Base-by-base conservation (phyloP, 2,888 invertebrate genomes). In the Biston stratarius region DNA sequence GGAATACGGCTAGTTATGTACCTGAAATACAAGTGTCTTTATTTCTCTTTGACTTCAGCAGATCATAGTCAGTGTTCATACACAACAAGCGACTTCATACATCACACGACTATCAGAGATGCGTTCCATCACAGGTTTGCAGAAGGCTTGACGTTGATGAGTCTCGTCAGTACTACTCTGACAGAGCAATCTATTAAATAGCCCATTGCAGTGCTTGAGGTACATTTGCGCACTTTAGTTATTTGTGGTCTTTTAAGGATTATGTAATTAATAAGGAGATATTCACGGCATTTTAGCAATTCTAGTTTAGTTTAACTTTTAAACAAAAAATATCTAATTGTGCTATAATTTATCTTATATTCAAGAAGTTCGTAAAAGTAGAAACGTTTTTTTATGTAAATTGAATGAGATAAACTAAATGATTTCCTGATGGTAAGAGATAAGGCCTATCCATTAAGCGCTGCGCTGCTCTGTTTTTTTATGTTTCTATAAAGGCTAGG, bases 141-240 rank as follows among this genome's bases (percentile, higher is more conserved):
- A 61, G 42, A 47, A 60, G 52, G 63, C 52, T 11, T 63, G 60
- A 65, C 69, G 60, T 34, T 59, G 67, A 51, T 56, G 57, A 63
- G 47, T 38, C 45, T 45, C 24, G 55, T 53, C 62, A 56, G 55
- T 48, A 38, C 52, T 42, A 7, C 1, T 44, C 9, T 55, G 65
- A 47, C 64, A 64, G 66, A 58, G 64, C 69, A 69, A 71, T 69
- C 64, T 66, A 68, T 66, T 70, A 71, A 66, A 69, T 69, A 64
- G 66, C 62, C 55, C 58, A 24, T 24, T 24, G 69, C 67, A 52
- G 48, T 58, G 36, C 52, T 42, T 12, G 12, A 24, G 38, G 55
- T 51, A 9, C 38, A 61, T 57, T 60, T 56, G 59, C 38, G 11
- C 42, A 14, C 51, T n/a, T 36, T 42, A 24, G 36, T 34, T 33